Percentiles rank a stretch among this genome's conserved stretches.
Evolutionary conservation across 2,797 vertebrate genomes (phyloP).

Genomic region (Lithobates pipiens): DNA sequence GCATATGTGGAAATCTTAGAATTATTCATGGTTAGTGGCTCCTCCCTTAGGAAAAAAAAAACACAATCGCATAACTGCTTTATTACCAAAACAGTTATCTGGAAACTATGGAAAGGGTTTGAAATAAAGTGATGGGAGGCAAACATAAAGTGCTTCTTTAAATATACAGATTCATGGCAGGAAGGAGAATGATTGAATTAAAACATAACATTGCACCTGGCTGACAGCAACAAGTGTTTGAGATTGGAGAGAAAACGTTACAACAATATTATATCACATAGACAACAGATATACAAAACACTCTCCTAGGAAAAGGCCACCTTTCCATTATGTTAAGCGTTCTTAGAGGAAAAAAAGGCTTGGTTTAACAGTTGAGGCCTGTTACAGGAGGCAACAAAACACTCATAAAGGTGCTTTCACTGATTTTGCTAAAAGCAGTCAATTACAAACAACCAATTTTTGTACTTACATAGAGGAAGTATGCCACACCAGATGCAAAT

Average conservation of each 20-base stretch:
- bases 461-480: slow-evolving; percentile 3
- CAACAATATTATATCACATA: neutral
- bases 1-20: neutral
- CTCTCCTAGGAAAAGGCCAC: neutral
- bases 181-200: neutral
- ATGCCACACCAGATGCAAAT: slow-evolving; percentile 7
- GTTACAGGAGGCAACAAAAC: neutral
- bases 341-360: slow-evolving; percentile 11
- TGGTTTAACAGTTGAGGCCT: slow-evolving; percentile 14
- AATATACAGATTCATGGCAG: slow-evolving; percentile 16
- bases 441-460: slow-evolving; percentile 10
- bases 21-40: slow-evolving; percentile 22
- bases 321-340: slow-evolving; percentile 6
- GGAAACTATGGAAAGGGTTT: neutral
- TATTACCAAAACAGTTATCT: too few species aligned
- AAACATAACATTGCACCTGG: neutral
- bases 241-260: neutral
- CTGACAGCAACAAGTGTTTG: slow-evolving; percentile 18
- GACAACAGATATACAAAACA: slow-evolving; percentile 12
- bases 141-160: slow-evolving; percentile 44
- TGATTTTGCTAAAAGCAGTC: neutral
- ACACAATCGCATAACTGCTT: neutral
- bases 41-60: slow-evolving; percentile 25
- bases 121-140: neutral
- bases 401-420: neutral